Percentiles rank a stretch among this genome's conserved stretches.
Evolutionary conservation across 1,140 invertebrate genomes (phyloP).

Genomic region (Diabrotica undecimpunctata): DNA sequence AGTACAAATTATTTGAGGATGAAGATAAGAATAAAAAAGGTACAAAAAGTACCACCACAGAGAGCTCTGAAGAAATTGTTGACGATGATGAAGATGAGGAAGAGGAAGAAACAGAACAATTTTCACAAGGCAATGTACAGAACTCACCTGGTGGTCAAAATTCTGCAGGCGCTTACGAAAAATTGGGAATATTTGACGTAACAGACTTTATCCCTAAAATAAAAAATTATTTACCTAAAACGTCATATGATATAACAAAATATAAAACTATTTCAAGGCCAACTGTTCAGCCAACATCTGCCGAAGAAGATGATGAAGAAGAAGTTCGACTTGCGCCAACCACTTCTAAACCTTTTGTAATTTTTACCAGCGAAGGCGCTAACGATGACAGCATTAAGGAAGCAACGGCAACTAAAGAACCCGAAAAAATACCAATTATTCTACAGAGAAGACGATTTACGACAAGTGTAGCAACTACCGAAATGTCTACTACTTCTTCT

Average conservation of each 20-base stretch:
- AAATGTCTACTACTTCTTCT: constrained; percentile 9
- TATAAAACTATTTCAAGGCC: constrained; percentile 44
- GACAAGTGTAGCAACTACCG: not conserved
- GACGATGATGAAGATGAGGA: constrained; percentile 20
- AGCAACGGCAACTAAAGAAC: not conserved
- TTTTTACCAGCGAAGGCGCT: not conserved
- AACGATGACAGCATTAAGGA: not conserved
- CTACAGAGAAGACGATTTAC: constrained; percentile 3
- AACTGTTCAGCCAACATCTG: constrained; percentile 24
- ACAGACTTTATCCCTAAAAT: constrained; percentile 39
- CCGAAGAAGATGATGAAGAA: constrained; percentile 26
- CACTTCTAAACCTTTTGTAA: not conserved
- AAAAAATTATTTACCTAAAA: constrained; percentile 37
- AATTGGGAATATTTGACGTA: constrained; percentile 41
- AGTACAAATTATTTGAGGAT: constrained; percentile 40
- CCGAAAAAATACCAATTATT: not conserved
- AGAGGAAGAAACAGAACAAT: constrained; percentile 29
- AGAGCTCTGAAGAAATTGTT: constrained; percentile 26
- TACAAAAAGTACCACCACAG: constrained; percentile 26
- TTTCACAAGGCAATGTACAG: constrained; percentile 25
- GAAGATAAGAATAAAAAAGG: constrained; percentile 27
- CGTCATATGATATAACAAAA: constrained; percentile 42
- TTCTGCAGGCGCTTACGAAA: constrained; percentile 15
- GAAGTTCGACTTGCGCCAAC: not conserved
- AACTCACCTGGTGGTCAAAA: constrained; percentile 37